Conservation (phyloP, 2,113 vertebrate species). For the Rynchops niger region DNA sequence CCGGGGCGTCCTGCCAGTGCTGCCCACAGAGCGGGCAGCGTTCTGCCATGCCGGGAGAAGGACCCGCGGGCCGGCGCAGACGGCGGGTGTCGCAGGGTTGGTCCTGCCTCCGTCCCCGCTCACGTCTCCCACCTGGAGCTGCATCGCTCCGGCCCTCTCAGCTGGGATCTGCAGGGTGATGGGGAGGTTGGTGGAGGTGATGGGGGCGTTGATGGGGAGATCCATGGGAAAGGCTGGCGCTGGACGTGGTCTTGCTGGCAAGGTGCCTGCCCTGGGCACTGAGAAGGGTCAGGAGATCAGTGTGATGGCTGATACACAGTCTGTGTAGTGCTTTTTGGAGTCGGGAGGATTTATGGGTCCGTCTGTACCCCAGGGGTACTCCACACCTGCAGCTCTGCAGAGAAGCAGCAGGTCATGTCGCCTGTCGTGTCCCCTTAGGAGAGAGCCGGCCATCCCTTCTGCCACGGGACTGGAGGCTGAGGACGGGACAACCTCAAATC, state of each 20-base stretch:
- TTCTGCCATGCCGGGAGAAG: too few species aligned
- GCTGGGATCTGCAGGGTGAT: not conserved
- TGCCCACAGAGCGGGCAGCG: not conserved
- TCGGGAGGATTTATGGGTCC: not conserved
- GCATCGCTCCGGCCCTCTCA: fast-evolving
- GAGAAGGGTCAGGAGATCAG: not conserved
- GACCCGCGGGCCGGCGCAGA: fast-evolving
- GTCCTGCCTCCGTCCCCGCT: not conserved
- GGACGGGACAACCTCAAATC: not conserved
- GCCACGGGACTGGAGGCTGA: not conserved
- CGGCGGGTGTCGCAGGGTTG: not conserved
- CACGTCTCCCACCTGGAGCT: not conserved
- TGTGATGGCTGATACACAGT: not conserved
- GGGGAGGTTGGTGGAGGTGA: not conserved
- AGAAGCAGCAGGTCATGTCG: not conserved
- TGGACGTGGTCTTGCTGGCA: not conserved
- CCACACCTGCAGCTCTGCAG: not conserved
- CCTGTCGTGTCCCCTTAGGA: not conserved
- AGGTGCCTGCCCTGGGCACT: fast-evolving
- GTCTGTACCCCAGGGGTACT: not conserved
- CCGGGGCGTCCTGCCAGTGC: not conserved
- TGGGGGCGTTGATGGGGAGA: too few species aligned
- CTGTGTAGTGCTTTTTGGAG: not conserved
- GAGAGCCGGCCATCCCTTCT: not conserved
- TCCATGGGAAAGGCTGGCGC: not conserved